Evolutionary conservation across 53 echinoderm and acorn worm genomes (phyloP), one percentile per base, ranked within the genome.

Genomic region (Luidia sarsii): DNA sequence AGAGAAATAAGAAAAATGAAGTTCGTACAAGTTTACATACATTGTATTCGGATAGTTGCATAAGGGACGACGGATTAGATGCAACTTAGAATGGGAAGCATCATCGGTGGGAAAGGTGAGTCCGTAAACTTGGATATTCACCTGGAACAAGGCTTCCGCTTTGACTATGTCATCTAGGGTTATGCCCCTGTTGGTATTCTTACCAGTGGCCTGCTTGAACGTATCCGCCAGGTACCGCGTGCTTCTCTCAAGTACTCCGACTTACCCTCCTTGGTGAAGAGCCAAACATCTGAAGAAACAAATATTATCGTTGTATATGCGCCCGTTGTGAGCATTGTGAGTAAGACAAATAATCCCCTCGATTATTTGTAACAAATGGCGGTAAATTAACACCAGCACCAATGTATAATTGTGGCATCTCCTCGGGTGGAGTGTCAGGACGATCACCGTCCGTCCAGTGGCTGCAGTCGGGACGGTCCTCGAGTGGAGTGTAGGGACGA

Each of bases 1-100:
- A 0, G 32, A 51, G 9, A 91, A 83, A 57, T 73, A 87, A 0
- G 86, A 86, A 36, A 86, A 90, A 52, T 90, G 85, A 10, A 72
- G 3, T 2, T 43, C 85, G 16, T 52, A 65, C 15, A 90, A 33
- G 43, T 79, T 87, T 0, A 91, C 32, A 32, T 69, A 83, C 52
- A 91, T 27, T 18, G 80, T 91, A 11, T 43, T 63, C 2, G 34
- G 27, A 51, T 83, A 55, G 16, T 48, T 24, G 15, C 32, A 19
- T 3, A 46, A 24, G 0, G 75, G 55, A 30, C 87, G 60, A 4
- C 71, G 48, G 15, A 91, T 15, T 22, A 91, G 55, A 8, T 84
- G 51, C 1, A 39, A 28, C 1, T 67, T 51, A 22, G 28, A 35
- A 50, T 63, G 33, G 29, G 7, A n/a, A 33, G 48, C 31, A 14